Evolutionary conservation across 2,113 vertebrate genomes (phyloP).

Genomic region (Thryonomys swinderianus): DNA sequence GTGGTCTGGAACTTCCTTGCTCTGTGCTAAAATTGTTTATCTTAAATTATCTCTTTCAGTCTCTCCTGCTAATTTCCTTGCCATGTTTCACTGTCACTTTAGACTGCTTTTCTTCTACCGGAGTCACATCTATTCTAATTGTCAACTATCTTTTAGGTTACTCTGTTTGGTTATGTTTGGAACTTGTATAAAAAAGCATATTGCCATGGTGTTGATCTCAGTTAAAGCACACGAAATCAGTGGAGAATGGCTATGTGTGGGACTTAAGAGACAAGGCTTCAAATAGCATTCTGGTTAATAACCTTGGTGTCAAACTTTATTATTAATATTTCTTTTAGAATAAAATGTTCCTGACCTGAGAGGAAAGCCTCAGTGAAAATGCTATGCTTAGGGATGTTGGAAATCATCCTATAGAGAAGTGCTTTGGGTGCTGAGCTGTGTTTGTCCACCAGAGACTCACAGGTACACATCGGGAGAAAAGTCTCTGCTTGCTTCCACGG

Average conservation of each 20-base stretch:
- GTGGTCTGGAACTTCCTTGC: slow-evolving; percentile 76
- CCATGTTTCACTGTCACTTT: not conserved
- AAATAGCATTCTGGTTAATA: not conserved
- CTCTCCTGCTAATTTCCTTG: slow-evolving; percentile 31
- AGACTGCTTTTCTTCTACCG: not conserved
- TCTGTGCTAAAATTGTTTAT: slow-evolving; percentile 67
- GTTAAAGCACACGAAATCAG: not conserved
- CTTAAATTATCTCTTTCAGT: slow-evolving; percentile 62
- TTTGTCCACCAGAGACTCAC: not conserved
- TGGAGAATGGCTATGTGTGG: not conserved
- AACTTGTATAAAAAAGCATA: not conserved
- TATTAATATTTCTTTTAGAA: not conserved
- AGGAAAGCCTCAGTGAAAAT: not conserved
- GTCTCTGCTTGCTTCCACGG: not conserved
- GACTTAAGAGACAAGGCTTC: not conserved
- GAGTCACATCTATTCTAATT: not conserved
- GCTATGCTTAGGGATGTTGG: not conserved
- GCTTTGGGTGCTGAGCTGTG: not conserved
- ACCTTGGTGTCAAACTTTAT: not conserved
- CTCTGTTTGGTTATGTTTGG: not conserved
- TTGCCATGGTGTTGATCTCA: not conserved
- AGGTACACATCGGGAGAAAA: not conserved
- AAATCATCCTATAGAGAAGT: not conserved
- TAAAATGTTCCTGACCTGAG: not conserved
- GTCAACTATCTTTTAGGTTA: not conserved